Evolutionary conservation across 2,113 vertebrate genomes (phyloP).

Genomic region (Heteronetta atricapilla): DNA sequence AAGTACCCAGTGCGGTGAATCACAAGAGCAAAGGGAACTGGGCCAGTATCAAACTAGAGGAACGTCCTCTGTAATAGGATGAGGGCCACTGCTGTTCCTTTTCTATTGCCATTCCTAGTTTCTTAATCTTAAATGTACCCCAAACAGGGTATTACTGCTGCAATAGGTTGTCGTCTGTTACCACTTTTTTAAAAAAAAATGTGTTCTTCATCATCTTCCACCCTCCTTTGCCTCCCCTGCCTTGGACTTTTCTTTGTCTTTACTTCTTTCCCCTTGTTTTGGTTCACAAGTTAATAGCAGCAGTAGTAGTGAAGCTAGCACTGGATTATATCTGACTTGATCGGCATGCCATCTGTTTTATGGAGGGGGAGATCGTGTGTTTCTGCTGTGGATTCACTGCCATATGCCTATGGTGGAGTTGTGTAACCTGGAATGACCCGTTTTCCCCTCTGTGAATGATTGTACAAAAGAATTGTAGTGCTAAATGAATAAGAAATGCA

Average conservation of each 20-base stretch:
- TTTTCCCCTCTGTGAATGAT: not conserved
- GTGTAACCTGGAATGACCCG: not conserved
- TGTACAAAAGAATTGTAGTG: not conserved
- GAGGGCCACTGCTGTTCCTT: not conserved
- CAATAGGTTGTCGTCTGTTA: not conserved
- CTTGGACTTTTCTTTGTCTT: not conserved
- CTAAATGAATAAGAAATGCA: not conserved
- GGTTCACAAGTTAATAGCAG: not conserved
- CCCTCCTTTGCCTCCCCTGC: not conserved
- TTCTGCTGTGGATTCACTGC: conserved; percentile 15
- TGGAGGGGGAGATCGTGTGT: not conserved
- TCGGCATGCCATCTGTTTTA: conserved; percentile 27
- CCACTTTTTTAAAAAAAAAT: not conserved
- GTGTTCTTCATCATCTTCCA: not conserved
- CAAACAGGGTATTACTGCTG: not conserved
- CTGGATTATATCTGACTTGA: conserved; percentile 5
- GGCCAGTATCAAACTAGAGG: not conserved
- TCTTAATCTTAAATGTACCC: not conserved
- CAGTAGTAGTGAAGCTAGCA: not conserved
- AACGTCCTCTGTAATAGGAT: not conserved
- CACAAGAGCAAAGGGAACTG: not conserved
- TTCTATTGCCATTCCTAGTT: not conserved
- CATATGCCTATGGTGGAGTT: not conserved
- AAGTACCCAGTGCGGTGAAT: not conserved
- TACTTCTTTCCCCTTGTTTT: not conserved